Evolutionary conservation across 2,113 vertebrate genomes (phyloP).

Genomic region (Amphilophus citrinellus): DNA sequence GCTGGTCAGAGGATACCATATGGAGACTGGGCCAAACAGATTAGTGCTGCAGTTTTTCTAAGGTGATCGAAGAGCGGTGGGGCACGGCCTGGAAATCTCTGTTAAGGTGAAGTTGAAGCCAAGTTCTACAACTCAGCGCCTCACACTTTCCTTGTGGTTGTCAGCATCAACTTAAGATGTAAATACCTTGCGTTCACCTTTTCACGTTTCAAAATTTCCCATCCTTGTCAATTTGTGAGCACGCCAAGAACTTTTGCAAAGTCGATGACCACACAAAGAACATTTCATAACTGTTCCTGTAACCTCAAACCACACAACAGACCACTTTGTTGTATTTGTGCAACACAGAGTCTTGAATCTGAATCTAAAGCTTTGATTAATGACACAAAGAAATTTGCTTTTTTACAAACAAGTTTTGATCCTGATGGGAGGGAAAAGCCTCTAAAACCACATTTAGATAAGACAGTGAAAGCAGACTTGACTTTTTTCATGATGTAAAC

Average conservation of each 20-base stretch:
- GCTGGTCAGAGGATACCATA: conserved; percentile 51
- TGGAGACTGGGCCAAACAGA: conserved; percentile 64
- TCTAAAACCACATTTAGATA: background rate
- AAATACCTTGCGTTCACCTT: background rate
- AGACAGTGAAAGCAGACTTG: background rate
- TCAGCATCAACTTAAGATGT: background rate
- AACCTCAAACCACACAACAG: conserved; percentile 4
- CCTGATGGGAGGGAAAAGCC: background rate
- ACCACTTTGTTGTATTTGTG: background rate
- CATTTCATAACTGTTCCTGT: conserved; percentile 28
- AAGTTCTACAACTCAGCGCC: background rate
- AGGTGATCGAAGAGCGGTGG: conserved; percentile 55
- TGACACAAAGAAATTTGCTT: background rate
- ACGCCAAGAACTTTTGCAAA: background rate
- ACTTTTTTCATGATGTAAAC: background rate
- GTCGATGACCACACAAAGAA: background rate
- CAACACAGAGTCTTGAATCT: background rate
- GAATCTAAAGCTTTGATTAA: background rate
- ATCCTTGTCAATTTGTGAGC: background rate
- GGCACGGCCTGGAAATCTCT: conserved; percentile 37
- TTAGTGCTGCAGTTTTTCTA: conserved; percentile 58
- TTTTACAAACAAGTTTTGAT: background rate
- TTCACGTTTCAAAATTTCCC: conserved; percentile 19
- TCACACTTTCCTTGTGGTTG: conserved; percentile 3
- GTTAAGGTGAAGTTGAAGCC: conserved; percentile 40